These are phyloP conservation scores for Pantherophis alleghaniensis DNA, from an alignment of 2,797 vertebrate species.

Conservation along the genomic window DNA sequence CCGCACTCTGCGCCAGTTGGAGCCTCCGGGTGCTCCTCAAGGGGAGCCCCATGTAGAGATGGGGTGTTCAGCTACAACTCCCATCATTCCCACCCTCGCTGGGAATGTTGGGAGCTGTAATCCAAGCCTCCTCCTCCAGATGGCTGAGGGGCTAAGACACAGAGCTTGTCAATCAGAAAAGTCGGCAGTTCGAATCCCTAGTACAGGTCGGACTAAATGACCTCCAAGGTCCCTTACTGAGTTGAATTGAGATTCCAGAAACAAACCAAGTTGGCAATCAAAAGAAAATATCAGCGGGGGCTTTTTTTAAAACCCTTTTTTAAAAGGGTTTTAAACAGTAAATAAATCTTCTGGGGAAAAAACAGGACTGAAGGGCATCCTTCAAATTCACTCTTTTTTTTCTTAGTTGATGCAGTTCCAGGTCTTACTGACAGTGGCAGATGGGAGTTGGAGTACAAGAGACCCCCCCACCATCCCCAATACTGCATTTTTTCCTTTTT, in stretches of 20 bases:
- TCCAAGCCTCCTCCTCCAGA: not conserved
- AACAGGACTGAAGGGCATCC: not conserved
- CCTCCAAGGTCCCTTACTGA: too few species aligned
- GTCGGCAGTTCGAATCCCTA: too few species aligned
- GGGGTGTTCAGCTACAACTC: not conserved
- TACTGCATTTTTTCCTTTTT: not conserved
- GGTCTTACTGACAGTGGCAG: not conserved
- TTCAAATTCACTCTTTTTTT: not conserved
- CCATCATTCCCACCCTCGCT: not conserved
- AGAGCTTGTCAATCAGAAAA: too few species aligned
- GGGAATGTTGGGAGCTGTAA: not conserved
- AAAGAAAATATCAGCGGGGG: not conserved
- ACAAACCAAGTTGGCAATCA: not conserved
- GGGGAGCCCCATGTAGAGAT: too few species aligned
- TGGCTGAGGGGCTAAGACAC: too few species aligned
- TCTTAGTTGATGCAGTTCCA: not conserved
- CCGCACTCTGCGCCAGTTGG: too few species aligned
- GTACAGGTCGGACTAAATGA: too few species aligned
- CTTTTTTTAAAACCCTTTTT: not conserved
- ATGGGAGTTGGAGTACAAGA: not conserved
- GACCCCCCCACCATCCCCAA: not conserved
- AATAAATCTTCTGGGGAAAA: not conserved
- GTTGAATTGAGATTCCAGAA: not conserved
- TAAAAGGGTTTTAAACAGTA: not conserved
- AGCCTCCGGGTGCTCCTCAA: too few species aligned